Percentiles rank a stretch among this genome's conserved stretches.
Evolutionary conservation across 2,797 vertebrate genomes (phyloP).

Genomic region (Chelonia mydas): DNA sequence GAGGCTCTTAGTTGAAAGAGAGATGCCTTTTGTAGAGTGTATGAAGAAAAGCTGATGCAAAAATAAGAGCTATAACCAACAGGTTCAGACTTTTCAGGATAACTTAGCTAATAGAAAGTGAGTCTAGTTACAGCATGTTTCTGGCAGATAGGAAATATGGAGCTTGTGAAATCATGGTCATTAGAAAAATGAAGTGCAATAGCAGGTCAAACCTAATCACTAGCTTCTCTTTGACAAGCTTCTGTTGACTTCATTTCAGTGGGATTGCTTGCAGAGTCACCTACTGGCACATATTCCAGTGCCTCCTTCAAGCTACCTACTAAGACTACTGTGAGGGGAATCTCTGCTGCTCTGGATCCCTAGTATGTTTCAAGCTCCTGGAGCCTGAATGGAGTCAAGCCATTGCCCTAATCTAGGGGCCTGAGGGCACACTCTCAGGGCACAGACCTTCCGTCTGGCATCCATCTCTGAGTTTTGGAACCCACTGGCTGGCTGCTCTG

Average conservation of each 20-base stretch:
- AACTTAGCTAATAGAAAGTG: neutral
- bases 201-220: neutral
- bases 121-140: neutral
- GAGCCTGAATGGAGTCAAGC: too few species aligned
- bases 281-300: too few species aligned
- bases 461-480: too few species aligned
- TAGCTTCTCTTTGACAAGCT: neutral
- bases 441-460: too few species aligned
- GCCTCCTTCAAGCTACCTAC: too few species aligned
- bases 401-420: too few species aligned
- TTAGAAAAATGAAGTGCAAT: neutral
- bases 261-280: neutral
- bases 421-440: too few species aligned
- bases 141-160: neutral
- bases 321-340: too few species aligned
- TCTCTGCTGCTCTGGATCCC: too few species aligned
- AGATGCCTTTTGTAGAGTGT: fast-evolving
- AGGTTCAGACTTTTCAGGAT: neutral
- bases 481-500: too few species aligned
- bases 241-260: neutral
- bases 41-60: neutral
- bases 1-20: neutral
- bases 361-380: too few species aligned
- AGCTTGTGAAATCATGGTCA: neutral
- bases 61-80: neutral